phyloP scores from a whole-genome alignment of 2,888 invertebrate species.

The Plusia festucae region DNA sequence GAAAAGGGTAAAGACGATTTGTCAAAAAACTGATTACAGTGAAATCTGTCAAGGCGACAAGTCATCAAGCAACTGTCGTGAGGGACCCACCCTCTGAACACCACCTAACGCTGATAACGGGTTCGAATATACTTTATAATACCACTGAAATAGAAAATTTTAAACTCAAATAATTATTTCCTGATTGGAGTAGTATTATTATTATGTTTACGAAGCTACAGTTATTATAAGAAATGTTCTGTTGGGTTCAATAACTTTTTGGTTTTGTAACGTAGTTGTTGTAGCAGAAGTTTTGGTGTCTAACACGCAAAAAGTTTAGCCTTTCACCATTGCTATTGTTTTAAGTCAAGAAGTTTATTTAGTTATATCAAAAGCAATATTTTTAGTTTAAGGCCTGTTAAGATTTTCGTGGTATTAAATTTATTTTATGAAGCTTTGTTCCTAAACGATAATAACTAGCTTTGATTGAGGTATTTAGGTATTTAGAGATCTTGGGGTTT shows the following conservation, averaged over 20 bases:
- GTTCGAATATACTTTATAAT: conserved; percentile 43
- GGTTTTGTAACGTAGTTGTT: background rate
- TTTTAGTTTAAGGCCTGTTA: background rate
- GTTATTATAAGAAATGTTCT: conserved; percentile 32
- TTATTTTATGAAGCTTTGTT: background rate
- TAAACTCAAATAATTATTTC: conserved; percentile 26
- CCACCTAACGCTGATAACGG: conserved; percentile 38
- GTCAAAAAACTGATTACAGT: conserved; percentile 76
- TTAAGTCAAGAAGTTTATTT: background rate
- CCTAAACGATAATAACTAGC: background rate
- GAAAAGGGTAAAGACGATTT: conserved; percentile 63
- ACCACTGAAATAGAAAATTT: conserved; percentile 33
- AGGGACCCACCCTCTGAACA: conserved; percentile 44
- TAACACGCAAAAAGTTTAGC: conserved; percentile 3
- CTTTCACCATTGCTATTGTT: conserved; percentile 4
- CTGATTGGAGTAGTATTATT: conserved; percentile 34
- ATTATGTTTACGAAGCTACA: conserved; percentile 22
- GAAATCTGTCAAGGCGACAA: conserved; percentile 73
- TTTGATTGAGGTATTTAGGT: background rate
- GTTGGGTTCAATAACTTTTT: background rate
- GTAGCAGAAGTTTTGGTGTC: conserved; percentile 2
- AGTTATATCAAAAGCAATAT: background rate
- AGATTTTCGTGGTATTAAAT: background rate
- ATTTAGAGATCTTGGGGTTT: no score
- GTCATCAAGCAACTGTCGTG: conserved; percentile 64